Evolutionary conservation across 2,888 invertebrate genomes (phyloP).

Genomic region (Anthophora plumipes): DNA sequence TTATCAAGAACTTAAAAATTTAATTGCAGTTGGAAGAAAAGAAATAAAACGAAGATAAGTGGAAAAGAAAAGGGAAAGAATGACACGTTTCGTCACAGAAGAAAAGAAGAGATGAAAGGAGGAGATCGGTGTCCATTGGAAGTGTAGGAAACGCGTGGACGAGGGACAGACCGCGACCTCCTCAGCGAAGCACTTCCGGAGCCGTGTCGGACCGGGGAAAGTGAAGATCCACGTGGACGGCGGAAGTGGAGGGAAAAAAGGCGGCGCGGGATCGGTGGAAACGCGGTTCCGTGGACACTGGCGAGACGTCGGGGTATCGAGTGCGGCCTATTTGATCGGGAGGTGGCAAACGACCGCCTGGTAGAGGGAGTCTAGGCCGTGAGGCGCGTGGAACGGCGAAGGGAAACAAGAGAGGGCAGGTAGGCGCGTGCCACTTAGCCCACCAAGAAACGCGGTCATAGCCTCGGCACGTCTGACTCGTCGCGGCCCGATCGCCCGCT

Average conservation of each 20-base stretch:
- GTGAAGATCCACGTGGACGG: constrained; percentile 59
- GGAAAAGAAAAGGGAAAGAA: not conserved
- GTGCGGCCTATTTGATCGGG: constrained; percentile 58
- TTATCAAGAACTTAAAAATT: no score
- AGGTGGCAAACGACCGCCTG: constrained; percentile 41
- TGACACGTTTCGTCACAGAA: no score
- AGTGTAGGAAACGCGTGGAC: not conserved
- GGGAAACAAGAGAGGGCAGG: constrained; percentile 73
- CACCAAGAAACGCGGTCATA: constrained; percentile 84
- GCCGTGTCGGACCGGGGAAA: constrained; percentile 64
- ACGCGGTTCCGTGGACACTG: constrained; percentile 15
- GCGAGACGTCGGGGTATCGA: constrained; percentile 37
- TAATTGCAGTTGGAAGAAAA: no score
- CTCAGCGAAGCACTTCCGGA: constrained; percentile 54
- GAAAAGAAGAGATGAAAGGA: not conserved
- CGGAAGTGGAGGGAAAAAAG: constrained; percentile 42
- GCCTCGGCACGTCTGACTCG: constrained; percentile 82
- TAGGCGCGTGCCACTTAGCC: constrained; percentile 84
- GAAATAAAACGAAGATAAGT: no score
- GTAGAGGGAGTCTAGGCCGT: constrained; percentile 24
- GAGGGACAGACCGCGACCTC: not conserved
- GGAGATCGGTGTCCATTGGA: not conserved
- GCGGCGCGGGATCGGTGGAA: constrained; percentile 44
- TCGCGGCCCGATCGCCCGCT: constrained; percentile 47
- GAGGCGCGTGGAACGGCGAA: constrained; percentile 37